Base-by-base conservation (phyloP, 2,888 invertebrate species). In the Drosophila formosana region DNA sequence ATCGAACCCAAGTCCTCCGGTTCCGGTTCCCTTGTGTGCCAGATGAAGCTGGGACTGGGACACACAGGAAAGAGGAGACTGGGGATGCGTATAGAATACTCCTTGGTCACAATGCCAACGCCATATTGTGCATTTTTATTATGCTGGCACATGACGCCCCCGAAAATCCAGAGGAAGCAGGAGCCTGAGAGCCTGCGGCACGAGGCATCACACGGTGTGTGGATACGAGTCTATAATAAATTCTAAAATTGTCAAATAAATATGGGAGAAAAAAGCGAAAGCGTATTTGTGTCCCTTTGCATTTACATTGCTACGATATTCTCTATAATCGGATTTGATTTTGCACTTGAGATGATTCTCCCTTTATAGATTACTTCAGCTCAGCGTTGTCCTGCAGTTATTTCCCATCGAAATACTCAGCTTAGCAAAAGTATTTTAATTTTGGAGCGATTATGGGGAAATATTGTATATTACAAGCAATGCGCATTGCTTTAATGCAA, bases 61-160 rank as follows among this genome's bases (percentile, higher is more conserved):
- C 32, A 34, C n/a, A 39, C 34, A 7, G 46, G 28, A 8, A 37
- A 4, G 3, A 18, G 18, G 30, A 11, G 23, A 11, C 55, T 26
- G 26, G 11, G 55, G 26, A 11, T 11, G n/a, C 2, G 34, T n/a
- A 43, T 50, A 43, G 41, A 49, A 55, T 28, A 30, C 58, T 52
- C 46, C 51, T 57, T 66, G 72, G 66, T 30, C 72, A 66, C 66
- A 72, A 52, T 60, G 51, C 60, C 72, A 58, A 41, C 64, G 79
- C 68, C 67, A 64, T 79, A 84, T 68, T 86, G 75, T 83, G 87
- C 81, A 83, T 86, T 86, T 86, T 83, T 86, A 83, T 81, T 72
- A 66, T 75, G 60, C 52, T 65, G 72, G 66, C 73, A 74, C 58
- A 74, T 66, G 72, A 66, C 53, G 51, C 25, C 41, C 30, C 28